A percentile compares a stretch with the other conserved stretches of the same genome.
Conservation (phyloP, 2,113 vertebrate genomes). For the Python bivittatus region DNA sequence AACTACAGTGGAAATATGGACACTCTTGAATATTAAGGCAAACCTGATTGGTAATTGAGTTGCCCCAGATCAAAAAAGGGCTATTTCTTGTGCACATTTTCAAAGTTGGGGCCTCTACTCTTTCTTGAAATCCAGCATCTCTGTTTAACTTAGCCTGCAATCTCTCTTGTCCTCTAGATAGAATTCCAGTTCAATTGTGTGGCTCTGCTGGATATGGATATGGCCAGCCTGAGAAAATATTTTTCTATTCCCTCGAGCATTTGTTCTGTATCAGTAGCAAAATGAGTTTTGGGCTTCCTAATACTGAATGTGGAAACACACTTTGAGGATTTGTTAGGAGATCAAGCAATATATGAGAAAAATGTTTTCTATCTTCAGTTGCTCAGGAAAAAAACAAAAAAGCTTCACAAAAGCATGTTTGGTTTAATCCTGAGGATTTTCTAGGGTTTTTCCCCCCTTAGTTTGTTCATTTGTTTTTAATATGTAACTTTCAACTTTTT, state of each 20-base stretch:
- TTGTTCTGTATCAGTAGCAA: neutral
- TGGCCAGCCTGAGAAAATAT: neutral
- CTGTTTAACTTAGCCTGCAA: fast-evolving
- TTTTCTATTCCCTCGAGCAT: neutral
- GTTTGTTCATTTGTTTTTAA: neutral
- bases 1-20: slow-evolving; percentile 20
- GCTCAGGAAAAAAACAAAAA: neutral
- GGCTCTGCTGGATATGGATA: neutral
- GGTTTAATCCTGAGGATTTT: slow-evolving; percentile 2
- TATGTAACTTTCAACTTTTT: slow-evolving; percentile 2
- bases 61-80: neutral
- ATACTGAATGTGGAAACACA: neutral
- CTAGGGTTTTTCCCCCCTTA: neutral
- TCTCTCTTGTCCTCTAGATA: slow-evolving; percentile 2
- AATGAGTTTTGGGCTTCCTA: slow-evolving; percentile 29
- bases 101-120: neutral
- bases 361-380: neutral
- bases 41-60: slow-evolving; percentile 21
- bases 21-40: neutral
- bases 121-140: neutral
- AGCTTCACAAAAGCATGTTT: neutral
- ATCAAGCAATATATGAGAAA: neutral
- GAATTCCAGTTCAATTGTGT: neutral
- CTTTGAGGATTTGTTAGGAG: neutral
- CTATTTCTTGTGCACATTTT: neutral